phyloP scores from a whole-genome alignment of 2,113 vertebrate species.

The Passer domesticus region DNA sequence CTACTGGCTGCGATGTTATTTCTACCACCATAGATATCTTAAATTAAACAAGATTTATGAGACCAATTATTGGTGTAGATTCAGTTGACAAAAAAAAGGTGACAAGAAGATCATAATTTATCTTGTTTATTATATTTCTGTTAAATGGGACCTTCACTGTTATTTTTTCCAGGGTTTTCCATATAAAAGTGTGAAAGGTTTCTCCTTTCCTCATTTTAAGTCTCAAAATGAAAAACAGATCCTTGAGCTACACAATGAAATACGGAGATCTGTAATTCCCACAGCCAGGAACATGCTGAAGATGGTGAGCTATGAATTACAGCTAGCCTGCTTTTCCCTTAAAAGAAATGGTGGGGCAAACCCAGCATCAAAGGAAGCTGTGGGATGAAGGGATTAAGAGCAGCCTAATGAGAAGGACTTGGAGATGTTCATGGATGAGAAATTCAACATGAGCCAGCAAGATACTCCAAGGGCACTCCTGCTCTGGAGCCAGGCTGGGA shows the following conservation, averaged over 20 bases:
- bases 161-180: neutral
- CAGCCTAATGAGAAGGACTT: neutral
- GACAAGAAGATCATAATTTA: neutral
- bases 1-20: neutral
- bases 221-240: neutral
- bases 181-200: accelerated
- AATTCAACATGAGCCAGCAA: neutral
- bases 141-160: neutral
- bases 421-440: neutral
- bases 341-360: neutral
- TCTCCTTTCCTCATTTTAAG: neutral
- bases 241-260: constrained; percentile 30
- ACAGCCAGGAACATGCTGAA: constrained; percentile 68
- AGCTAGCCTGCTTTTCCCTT: neutral
- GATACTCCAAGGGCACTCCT: neutral
- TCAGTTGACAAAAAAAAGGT: neutral
- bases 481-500: neutral
- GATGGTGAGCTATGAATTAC: constrained; percentile 57
- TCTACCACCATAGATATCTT: neutral
- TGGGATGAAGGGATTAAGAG: neutral
- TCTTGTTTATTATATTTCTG: neutral
- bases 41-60: neutral
- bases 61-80: neutral
- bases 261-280: constrained; percentile 52
- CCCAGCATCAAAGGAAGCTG: neutral